Conservation (phyloP, 2,797 vertebrate genomes). For the Sebastes iracundus region DNA sequence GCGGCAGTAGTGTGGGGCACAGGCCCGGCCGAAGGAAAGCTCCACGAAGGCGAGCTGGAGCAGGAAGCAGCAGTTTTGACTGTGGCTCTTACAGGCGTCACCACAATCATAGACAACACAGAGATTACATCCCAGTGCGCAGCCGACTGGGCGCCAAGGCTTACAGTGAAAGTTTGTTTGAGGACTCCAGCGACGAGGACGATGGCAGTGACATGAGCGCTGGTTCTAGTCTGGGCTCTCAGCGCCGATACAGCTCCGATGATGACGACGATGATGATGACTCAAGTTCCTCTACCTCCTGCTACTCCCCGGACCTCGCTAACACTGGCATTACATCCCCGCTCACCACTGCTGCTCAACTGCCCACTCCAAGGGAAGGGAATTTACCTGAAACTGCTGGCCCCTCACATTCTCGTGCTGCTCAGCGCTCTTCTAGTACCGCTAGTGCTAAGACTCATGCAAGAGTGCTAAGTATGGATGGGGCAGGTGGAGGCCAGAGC, state of each 20-base stretch:
- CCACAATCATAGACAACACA: slow-evolving; percentile 83
- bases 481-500: slow-evolving; percentile 81
- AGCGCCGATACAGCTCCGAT: slow-evolving; percentile 88
- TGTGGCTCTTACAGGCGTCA: slow-evolving; percentile 84
- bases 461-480: slow-evolving; percentile 91
- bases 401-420: slow-evolving; percentile 82
- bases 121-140: slow-evolving; percentile 87
- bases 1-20: slow-evolving; percentile 79
- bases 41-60: slow-evolving; percentile 81
- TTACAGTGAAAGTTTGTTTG: slow-evolving; percentile 88
- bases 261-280: slow-evolving; percentile 79
- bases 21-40: slow-evolving; percentile 86
- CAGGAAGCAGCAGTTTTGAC: slow-evolving; percentile 85
- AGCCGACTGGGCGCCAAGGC: slow-evolving; percentile 87
- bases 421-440: slow-evolving; percentile 90
- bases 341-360: slow-evolving; percentile 71
- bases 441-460: slow-evolving; percentile 93
- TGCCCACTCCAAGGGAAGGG: slow-evolving; percentile 73
- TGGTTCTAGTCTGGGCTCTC: slow-evolving; percentile 89
- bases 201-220: slow-evolving; percentile 91
- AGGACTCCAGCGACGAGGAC: slow-evolving; percentile 88
- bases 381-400: slow-evolving; percentile 71
- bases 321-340: slow-evolving; percentile 76
- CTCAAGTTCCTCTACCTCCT: slow-evolving; percentile 91
- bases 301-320: slow-evolving; percentile 88